Percentiles rank a stretch among this genome's conserved stretches.
phyloP scores from a whole-genome alignment of 2,113 vertebrate genomes.

The Lycaon pictus region DNA sequence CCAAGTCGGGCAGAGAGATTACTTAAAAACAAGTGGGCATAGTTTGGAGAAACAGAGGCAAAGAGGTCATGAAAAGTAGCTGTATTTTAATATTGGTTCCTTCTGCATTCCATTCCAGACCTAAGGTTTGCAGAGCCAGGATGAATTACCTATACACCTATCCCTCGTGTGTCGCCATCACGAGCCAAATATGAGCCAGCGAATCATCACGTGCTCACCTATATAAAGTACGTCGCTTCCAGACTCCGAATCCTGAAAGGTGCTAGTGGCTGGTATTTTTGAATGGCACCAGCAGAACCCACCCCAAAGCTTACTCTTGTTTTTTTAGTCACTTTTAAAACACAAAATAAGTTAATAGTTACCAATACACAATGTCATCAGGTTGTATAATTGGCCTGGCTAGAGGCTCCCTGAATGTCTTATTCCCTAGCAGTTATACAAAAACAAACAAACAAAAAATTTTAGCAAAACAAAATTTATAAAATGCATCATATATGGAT shows the following conservation, averaged over 20 bases:
- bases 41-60: background rate
- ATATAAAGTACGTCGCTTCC: background rate
- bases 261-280: background rate
- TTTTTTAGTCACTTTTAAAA: background rate
- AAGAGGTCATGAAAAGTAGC: background rate
- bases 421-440: background rate
- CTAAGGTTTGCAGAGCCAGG: background rate
- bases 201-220: background rate
- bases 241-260: background rate
- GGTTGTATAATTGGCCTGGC: background rate
- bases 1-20: background rate
- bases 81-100: background rate
- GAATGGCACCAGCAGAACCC: background rate
- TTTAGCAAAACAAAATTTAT: conserved; percentile 41
- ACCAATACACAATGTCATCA: background rate
- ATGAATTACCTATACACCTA: background rate
- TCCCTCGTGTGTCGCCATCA: background rate
- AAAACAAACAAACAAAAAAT: background rate
- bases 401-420: background rate
- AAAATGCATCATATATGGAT: background rate
- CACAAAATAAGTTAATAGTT: conserved; percentile 9
- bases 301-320: background rate
- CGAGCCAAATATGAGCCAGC: background rate
- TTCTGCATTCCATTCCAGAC: background rate
- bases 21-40: background rate